A percentile compares a stretch with the other conserved stretches of the same genome.
Evolutionary conservation across 2,888 invertebrate species (phyloP).

Genomic region (Polydrusus cervinus): DNA sequence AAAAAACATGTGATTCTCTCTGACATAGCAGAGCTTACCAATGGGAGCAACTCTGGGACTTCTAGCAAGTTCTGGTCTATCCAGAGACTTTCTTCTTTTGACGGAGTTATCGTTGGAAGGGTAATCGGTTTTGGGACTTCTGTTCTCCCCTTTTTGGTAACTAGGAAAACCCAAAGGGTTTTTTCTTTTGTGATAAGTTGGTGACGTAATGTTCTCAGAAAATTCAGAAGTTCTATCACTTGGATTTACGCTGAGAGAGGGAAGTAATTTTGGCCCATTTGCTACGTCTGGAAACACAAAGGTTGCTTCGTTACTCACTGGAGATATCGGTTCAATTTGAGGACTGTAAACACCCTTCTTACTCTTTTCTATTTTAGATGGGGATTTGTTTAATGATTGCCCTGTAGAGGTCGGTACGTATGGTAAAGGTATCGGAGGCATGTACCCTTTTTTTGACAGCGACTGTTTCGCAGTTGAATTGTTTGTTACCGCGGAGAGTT

Average conservation of each 20-base stretch:
- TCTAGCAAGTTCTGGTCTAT: slow-evolving; percentile 39
- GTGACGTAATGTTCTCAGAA: neutral
- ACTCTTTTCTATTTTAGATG: slow-evolving; percentile 32
- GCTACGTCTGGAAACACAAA: slow-evolving; percentile 42
- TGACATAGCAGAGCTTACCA: slow-evolving; percentile 61
- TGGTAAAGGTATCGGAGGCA: slow-evolving; percentile 41
- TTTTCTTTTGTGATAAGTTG: slow-evolving; percentile 30
- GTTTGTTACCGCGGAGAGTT: neutral
- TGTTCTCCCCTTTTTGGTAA: slow-evolving; percentile 10
- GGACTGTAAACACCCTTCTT: slow-evolving; percentile 49
- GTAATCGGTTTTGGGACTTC: neutral
- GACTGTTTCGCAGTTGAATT: slow-evolving; percentile 21
- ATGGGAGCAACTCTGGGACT: slow-evolving; percentile 54
- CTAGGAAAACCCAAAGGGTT: slow-evolving; percentile 16
- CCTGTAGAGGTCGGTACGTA: slow-evolving; percentile 9
- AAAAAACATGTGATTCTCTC: slow-evolving; percentile 58
- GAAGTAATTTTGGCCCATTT: neutral
- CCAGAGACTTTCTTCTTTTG: slow-evolving; percentile 45
- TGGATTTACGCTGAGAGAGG: neutral
- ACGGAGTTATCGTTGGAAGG: slow-evolving; percentile 13
- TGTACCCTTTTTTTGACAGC: slow-evolving; percentile 35
- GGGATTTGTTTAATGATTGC: neutral
- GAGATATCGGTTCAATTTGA: slow-evolving; percentile 54
- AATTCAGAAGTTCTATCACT: neutral
- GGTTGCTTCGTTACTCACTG: slow-evolving; percentile 23